Base-by-base conservation (phyloP, 2,113 vertebrate species). In the Scomber colias region DNA sequence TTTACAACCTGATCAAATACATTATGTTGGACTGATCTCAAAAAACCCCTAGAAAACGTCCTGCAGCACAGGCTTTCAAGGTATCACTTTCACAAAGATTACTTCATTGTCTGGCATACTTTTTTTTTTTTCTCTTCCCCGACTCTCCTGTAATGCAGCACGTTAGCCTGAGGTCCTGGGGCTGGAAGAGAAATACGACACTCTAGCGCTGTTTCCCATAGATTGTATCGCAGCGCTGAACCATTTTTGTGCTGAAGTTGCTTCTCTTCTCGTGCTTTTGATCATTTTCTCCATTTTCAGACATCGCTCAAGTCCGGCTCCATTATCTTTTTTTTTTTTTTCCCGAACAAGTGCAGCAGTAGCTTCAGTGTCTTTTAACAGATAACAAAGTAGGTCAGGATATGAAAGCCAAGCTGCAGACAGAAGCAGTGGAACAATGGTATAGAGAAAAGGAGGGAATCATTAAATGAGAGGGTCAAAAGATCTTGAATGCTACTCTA, bases 321-420 rank as follows among this genome's bases (percentile, higher is more conserved):
- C 70, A 44, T 81, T 82, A 75, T 83, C 78, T 68, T 50, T 27
- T 27, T 27, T 27, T 24, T 24, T 27, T 27, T 27, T 27, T 15
- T 16, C 9, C 48, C 46, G 73, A 73, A 83, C 81, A 71, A 79
- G 78, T 65, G 72, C 62, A 14, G 65, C 49, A 15, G 65, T 67
- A 54, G 77, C 75, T 61, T 78, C 51, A 45, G 71, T 61, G 85
- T 79, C 82, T 83, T 84, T 69, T 60, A 71, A 71, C 53, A 21
- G 71, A 79, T 75, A 75, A 49, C 51, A 45, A 92, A 93, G 77
- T 93, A 80, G 92, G 85, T 92, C 85, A 90, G 56, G n/a, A 46
- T 67, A 44, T 73, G 82, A 87, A 87, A 88, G 83, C 67, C 61
- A 82, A 82, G 86, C 84, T 70, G 79, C 61, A 60, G 55, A 86